Conservation (phyloP, 2,797 vertebrate species). For the Threskiornis aethiopicus region DNA sequence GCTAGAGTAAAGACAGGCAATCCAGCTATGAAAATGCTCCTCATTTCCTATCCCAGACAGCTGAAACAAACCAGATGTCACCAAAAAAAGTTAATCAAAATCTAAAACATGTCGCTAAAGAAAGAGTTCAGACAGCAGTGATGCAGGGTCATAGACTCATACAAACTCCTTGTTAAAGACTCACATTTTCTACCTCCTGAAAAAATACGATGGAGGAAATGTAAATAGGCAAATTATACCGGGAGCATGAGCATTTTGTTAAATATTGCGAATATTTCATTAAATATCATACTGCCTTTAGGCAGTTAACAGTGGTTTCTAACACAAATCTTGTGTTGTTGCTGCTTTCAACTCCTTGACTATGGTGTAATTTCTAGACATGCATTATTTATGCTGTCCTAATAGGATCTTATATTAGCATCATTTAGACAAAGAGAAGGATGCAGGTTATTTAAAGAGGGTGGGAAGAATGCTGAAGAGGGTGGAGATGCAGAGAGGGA, state of each 20-base stretch:
- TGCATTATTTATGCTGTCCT: constrained; percentile 7
- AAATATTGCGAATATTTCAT: background rate
- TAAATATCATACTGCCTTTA: background rate
- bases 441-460: background rate
- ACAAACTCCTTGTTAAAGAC: background rate
- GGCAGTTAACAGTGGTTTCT: background rate
- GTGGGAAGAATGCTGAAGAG: background rate
- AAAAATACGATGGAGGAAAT: background rate
- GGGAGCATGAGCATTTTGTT: background rate
- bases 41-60: constrained; percentile 43
- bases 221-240: background rate
- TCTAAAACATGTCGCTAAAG: background rate
- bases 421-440: background rate
- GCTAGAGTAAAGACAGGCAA: background rate
- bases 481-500: background rate
- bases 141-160: background rate
- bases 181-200: background rate
- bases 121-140: background rate
- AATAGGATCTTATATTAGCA: background rate
- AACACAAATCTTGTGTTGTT: background rate
- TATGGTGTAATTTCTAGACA: background rate
- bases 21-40: background rate
- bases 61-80: constrained; percentile 59
- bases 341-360: background rate
- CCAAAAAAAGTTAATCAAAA: background rate